Percentiles rank a stretch among this genome's conserved stretches.
phyloP scores from a whole-genome alignment of 1,140 invertebrate genomes.

The Dendroctonus ponderosae region DNA sequence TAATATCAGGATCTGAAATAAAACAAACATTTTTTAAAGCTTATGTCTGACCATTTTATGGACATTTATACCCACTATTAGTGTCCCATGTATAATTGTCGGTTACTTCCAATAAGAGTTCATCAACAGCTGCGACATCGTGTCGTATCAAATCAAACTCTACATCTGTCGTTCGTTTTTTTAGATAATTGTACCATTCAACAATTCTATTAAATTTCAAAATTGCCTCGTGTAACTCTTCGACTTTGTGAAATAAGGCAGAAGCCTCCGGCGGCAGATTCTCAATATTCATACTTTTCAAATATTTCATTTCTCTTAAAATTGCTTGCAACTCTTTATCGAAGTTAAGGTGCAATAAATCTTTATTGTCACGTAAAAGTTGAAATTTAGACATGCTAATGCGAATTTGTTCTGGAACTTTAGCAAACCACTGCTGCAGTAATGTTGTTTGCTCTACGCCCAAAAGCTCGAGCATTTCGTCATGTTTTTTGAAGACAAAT shows the following conservation, averaged over 20 bases:
- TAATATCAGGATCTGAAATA: constrained; percentile 41
- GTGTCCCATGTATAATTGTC: constrained; percentile 67
- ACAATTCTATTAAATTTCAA: constrained; percentile 56
- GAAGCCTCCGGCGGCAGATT: constrained; percentile 56
- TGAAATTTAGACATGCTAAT: constrained; percentile 49
- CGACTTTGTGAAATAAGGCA: constrained; percentile 56
- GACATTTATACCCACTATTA: constrained; percentile 56
- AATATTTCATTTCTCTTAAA: constrained; percentile 64
- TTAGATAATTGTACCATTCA: constrained; percentile 68
- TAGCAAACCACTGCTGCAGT: constrained; percentile 48
- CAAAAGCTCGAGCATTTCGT: constrained; percentile 49
- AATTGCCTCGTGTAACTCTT: constrained; percentile 54
- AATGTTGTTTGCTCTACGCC: constrained; percentile 44
- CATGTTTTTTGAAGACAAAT: constrained; percentile 47
- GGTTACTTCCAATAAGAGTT: constrained; percentile 61
- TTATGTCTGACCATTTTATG: too few species aligned
- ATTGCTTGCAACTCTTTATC: constrained; percentile 53
- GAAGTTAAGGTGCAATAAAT: constrained; percentile 51
- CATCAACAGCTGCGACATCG: constrained; percentile 65
- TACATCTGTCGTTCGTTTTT: constrained; percentile 61
- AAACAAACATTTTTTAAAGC: neutral
- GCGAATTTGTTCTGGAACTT: constrained; percentile 48
- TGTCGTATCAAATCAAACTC: constrained; percentile 68
- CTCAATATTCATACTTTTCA: constrained; percentile 59
- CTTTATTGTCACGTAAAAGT: constrained; percentile 39